Evolutionary conservation across 2,113 vertebrate species (phyloP).

Genomic region (Serilophus lunatus): DNA sequence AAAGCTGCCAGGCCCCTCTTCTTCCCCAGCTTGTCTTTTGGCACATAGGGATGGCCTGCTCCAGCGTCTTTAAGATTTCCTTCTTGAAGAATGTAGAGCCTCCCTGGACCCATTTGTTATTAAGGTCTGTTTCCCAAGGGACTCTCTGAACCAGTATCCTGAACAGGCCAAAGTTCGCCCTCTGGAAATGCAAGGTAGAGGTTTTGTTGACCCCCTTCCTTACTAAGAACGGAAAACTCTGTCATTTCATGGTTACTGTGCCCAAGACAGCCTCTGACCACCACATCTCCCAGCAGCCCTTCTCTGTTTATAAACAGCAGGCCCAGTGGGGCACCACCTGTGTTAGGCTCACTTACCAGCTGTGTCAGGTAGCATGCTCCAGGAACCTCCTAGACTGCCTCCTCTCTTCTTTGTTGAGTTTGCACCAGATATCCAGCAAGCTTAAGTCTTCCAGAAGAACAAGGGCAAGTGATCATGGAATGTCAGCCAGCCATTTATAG

Average conservation of each 20-base stretch:
- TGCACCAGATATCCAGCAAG: not conserved
- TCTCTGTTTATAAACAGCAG: not conserved
- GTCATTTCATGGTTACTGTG: not conserved
- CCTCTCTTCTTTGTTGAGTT: not conserved
- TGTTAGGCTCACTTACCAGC: not conserved
- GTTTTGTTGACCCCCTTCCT: not conserved
- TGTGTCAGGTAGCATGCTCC: not conserved
- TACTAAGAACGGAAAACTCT: not conserved
- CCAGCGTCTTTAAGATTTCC: not conserved
- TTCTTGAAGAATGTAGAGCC: not conserved
- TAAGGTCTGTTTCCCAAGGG: not conserved
- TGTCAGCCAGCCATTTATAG: not conserved
- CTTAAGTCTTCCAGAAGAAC: not conserved
- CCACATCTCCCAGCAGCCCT: not conserved
- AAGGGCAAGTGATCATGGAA: not conserved
- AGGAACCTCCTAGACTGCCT: not conserved
- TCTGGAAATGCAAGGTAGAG: not conserved
- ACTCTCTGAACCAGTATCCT: not conserved
- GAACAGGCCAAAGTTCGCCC: too few species aligned
- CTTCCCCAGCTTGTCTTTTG: not conserved
- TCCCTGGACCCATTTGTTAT: not conserved
- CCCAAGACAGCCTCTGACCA: not conserved
- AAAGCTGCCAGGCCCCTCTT: not conserved
- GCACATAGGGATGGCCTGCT: not conserved
- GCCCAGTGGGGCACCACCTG: not conserved